Base-by-base conservation (phyloP, 2,113 vertebrate species). In the Dermatemys mawii region DNA sequence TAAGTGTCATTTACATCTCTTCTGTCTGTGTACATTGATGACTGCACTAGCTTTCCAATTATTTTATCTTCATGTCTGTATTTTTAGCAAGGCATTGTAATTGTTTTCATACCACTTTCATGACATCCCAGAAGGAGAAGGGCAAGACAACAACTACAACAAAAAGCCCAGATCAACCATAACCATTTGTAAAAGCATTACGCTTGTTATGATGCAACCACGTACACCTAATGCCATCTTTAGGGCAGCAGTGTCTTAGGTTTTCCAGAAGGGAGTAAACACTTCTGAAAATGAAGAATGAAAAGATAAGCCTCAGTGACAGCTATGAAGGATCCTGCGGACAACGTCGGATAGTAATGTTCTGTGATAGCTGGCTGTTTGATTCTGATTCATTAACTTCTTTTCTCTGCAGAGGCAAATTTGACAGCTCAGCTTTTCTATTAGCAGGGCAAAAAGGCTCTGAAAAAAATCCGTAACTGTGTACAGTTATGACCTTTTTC, bases 401-500 rank as follows among this genome's bases (percentile, higher is more conserved):
- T 88, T 80, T 80, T 82, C 84, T 93, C 78, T 81, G 78, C 86
- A 48, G 78, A 93, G 82, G 44, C 84, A 90, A 96, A 96, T 54
- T 55, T 84, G 78, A 90, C 78, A 90, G 73, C 46, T 94, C 55
- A 93, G 83, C 63, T 92, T 13, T 80, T 93, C 29, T 90, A 55
- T 81, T 93, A 94, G 46, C 26, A 63, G 48, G 44, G 32, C 11
- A 80, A 67, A 35, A 91, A 92, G 75, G 4, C 57, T 92, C 81
- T 83, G 75, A 83, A 83, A 88, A 53, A 90, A 93, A 92, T 83
- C 54, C 10, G 76, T 85, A 91, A 48, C 38, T 5, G 11, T 78
- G 35, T 55, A 70, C 19, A 90, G 46, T 91, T 93, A 80, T 53
- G 19, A 80, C 0, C 84, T 86, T 88, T 46, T 76, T 29, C 32